Base-by-base conservation (phyloP, 2,797 vertebrate species). In the Halcyon badia region DNA sequence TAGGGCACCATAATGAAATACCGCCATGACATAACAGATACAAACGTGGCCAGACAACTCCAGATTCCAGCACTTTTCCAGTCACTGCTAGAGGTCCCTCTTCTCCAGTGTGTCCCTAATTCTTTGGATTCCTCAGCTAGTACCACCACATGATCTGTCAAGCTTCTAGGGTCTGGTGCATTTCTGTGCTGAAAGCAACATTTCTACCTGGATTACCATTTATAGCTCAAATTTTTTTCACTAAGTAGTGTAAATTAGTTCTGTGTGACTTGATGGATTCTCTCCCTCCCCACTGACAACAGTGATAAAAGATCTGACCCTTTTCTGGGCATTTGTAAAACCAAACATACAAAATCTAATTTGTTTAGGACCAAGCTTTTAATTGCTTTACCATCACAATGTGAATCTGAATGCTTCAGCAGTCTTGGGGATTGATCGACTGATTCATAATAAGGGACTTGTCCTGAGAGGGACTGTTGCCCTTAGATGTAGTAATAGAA, bases 201-300 rank as follows among this genome's bases (percentile, higher is more conserved):
- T 84, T 91, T 83, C 90, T 87, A 46, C 83, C 70, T 79, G 35
- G n/a, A 86, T 93, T 84, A 25, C 93, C 66, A 56, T 93, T 92
- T 93, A 76, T 89, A 90, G 86, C 77, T 90, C 70, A 17, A 44
- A 8, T 91, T 86, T 96, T 95, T 90, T 31, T 37, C 31, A 54
- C 94, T 93, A 89, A 93, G 62, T 90, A 83, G 73, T 84, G 94
- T 87, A 94, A 96, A 94, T 97, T 93, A 90, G 83, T 93, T 97
- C 86, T 84, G 13, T 88, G 83, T 72, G 65, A 93, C 93, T 95
- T 96, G 94, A 96, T 94, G 86, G 78, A 96, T 94, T 92, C 77
- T 41, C 77, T 94, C 62, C 77, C 73, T 88, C 80, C 66, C 39
- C 48, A 60, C 54, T 87, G 95, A 89, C 93, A 90, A 20, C 75